phyloP scores from a whole-genome alignment of 2,888 invertebrate species.

The Phania funesta region DNA sequence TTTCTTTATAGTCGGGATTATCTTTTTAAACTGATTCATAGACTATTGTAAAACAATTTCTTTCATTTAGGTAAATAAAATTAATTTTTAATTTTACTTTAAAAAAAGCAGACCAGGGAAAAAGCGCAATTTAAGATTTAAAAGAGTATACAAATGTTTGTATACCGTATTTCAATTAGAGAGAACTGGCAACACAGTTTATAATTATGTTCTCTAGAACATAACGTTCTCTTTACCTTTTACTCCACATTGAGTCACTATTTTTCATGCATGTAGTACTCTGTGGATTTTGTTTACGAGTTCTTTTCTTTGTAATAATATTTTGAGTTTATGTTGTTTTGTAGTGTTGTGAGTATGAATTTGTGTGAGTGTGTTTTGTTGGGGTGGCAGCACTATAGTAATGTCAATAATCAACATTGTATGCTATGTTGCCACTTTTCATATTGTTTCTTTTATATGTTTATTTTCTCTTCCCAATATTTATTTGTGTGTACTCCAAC shows the following conservation, averaged over 20 bases:
- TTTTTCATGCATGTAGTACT: not conserved
- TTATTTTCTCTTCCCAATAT: not conserved
- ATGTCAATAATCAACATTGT: conserved; percentile 66
- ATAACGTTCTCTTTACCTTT: not conserved
- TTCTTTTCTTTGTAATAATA: conserved; percentile 25
- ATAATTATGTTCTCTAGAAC: not conserved
- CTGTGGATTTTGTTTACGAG: conserved; percentile 36
- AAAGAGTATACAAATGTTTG: no score
- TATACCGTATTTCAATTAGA: no score
- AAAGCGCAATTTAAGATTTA: no score
- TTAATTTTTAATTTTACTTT: no score
- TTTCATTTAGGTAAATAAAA: no score
- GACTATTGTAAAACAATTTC: no score
- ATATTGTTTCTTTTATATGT: conserved; percentile 17
- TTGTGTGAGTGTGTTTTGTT: conserved; percentile 19
- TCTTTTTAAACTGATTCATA: no score
- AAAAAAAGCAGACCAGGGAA: no score
- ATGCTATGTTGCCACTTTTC: conserved; percentile 66
- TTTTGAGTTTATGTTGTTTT: conserved; percentile 35
- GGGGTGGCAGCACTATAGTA: conserved; percentile 63
- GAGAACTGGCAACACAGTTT: not conserved
- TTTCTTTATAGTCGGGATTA: no score
- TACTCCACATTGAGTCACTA: not conserved
- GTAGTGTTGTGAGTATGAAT: not conserved
- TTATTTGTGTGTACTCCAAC: conserved; percentile 23